Evolutionary conservation across 2,888 invertebrate species (phyloP), one percentile per base, ranked within the genome.

Genomic region (Agonopterix heracliana): DNA sequence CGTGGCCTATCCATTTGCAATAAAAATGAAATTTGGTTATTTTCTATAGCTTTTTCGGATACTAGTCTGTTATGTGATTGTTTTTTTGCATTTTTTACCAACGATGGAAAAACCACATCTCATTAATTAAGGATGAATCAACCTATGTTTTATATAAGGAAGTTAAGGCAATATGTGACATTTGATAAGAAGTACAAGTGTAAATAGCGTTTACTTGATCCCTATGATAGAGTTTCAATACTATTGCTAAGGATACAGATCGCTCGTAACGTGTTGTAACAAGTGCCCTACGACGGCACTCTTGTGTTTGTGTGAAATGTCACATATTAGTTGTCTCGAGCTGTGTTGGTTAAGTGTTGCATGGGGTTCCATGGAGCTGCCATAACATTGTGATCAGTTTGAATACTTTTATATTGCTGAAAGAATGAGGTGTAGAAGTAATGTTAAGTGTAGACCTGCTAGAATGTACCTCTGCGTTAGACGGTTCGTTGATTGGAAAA

Each of bases 31-130:
- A 76, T 73, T 76, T 76, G 79, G 78, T 78, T 77, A 75, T 74
- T 79, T 78, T 44, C 68, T 76, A 81, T 77, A 75, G 77, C 70
- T 75, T 81, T 81, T 78, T 84, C 75, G 81, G 78, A 81, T 79
- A 84, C 87, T 88, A 87, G 87, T 88, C 87, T 84, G 82, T 82
- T 79, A 80, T 84, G 85, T 86, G 85, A 87, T 86, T 76, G 81
- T 81, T 79, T 26, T 38, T 78, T 81, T 86, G 85, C 85, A 85
- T 86, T 88, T 81, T 52, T 78, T 81, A 81, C 82, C 82, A 78
- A 81, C 81, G 66, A 78, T 81, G 75, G 74, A 78, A 78, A 71
- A 79, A 73, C 78, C 78, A 78, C 82, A 79, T 86, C 85, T 87
- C 85, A 82, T 81, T 84, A 81, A 76, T 83, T 85, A 84, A 84